Evolutionary conservation across 2,888 invertebrate species (phyloP), one percentile per base, ranked within the genome.

Genomic region (Patella depressa): DNA sequence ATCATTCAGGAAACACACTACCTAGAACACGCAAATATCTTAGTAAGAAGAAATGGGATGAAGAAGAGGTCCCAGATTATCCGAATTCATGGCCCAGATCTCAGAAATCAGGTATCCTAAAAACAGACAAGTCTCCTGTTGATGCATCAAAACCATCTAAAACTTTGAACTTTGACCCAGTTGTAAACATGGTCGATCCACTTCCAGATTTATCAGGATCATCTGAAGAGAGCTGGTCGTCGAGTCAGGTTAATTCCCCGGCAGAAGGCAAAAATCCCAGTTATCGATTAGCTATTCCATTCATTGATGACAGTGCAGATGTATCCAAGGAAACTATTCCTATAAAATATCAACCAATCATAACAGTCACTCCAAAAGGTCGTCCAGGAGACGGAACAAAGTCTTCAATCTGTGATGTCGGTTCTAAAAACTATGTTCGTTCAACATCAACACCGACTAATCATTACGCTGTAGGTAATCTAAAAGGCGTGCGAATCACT

Each of bases 11-110:
- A 69, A 82, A 80, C 72, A 83, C 82, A 2, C 53, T 82, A 4
- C 82, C 82, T 5, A 72, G 71, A 29, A 72, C 53, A 53, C 74
- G 78, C 7, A 72, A 73, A 54, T 71, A 72, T 55, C 74, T 81
- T 77, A 73, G 74, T 53, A 59, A 82, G 80, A 71, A 82, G 81
- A 65, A 65, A 24, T 65, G 70, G 71, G 53, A 71, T 7, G 75
- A 75, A 57, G 81, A 79, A 15, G 81, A 80, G 2, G 17, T 71
- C 14, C 73, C 79, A 12, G 80, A 79, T 19, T 71, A 81, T 34
- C 74, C 81, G 53, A 84, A 87, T 74, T 89, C 89, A 12, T 89
- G 89, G 89, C 89, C 89, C n/a, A 80, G 89, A 73, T 80, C 85
- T 24, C 84, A 85, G 74, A 53, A 80, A 72, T 53, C 75, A 57